Evolutionary conservation across 2,888 invertebrate genomes (phyloP).

Genomic region (Tromatobia lineatoria): DNA sequence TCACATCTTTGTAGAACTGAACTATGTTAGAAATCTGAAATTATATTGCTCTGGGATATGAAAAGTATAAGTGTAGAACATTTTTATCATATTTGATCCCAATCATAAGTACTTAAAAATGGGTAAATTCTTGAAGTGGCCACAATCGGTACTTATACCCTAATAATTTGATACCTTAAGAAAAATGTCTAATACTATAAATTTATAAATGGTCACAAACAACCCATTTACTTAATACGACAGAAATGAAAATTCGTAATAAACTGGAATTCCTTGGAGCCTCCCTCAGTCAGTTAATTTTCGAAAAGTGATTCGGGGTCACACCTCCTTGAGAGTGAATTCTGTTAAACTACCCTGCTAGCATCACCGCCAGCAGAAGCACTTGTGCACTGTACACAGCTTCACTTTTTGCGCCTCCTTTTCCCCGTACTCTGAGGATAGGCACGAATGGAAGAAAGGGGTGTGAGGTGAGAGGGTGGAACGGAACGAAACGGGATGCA

Average conservation of each 20-base stretch:
- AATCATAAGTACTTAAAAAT: too few relatives aligned
- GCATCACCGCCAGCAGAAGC: constrained; percentile 7
- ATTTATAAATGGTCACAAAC: too few relatives aligned
- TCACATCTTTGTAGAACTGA: too few relatives aligned
- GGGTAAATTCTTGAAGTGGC: too few relatives aligned
- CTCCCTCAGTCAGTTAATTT: neutral
- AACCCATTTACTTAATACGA: too few relatives aligned
- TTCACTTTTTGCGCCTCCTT: constrained; percentile 31
- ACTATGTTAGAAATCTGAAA: too few relatives aligned
- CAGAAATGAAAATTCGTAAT: neutral
- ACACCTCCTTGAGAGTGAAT: constrained; percentile 19
- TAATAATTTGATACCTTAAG: too few relatives aligned
- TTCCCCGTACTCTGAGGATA: constrained; percentile 35
- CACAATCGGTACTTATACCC: too few relatives aligned
- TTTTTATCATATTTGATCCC: too few relatives aligned
- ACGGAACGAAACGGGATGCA: constrained; percentile 35
- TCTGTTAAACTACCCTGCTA: constrained; percentile 19
- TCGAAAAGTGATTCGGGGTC: neutral
- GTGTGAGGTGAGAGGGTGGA: neutral
- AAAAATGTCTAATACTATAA: too few relatives aligned
- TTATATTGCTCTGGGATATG: too few relatives aligned
- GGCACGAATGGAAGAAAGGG: constrained; percentile 12
- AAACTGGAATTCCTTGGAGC: neutral
- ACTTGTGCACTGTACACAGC: constrained; percentile 34
- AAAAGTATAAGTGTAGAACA: too few relatives aligned